These are phyloP conservation scores for Tenodera sinensis DNA, from an alignment of 2,888 invertebrate species.

Conservation along the genomic window DNA sequence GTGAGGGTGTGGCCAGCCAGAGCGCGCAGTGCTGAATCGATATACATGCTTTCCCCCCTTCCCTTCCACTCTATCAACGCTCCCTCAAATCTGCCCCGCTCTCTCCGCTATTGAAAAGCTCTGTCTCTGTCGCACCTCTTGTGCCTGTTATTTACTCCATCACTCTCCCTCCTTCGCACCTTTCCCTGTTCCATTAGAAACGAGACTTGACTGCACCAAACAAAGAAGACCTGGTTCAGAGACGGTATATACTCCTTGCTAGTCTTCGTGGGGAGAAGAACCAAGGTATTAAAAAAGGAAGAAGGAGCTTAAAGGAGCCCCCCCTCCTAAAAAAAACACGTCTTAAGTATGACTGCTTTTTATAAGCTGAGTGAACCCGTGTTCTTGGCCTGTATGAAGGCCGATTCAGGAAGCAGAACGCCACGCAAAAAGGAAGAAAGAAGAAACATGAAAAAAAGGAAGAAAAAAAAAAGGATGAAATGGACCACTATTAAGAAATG, in stretches of 20 bases:
- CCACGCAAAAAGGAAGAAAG: background rate
- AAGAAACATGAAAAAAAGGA: background rate
- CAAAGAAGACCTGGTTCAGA: background rate
- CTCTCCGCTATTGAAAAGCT: background rate
- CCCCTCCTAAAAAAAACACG: background rate
- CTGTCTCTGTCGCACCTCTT: background rate
- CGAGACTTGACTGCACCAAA: background rate
- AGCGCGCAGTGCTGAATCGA: background rate
- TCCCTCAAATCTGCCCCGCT: background rate
- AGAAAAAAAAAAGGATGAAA: background rate
- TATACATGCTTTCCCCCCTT: background rate
- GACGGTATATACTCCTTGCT: background rate
- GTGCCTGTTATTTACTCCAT: background rate
- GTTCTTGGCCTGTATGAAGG: background rate
- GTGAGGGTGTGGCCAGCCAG: constrained; percentile 5
- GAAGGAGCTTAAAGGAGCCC: background rate
- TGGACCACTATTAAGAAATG: background rate
- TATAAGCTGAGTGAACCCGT: background rate
- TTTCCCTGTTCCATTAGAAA: background rate
- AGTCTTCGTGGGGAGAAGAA: background rate
- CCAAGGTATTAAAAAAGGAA: background rate
- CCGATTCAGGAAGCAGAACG: background rate
- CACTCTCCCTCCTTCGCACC: background rate
- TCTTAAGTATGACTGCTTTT: constrained; percentile 8
- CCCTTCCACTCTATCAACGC: background rate